Percentiles rank a stretch among this genome's conserved stretches.
These are phyloP conservation scores for Ptilorrhoa leucosticta DNA, from an alignment of 2,113 vertebrate species.

Conservation along the genomic window DNA sequence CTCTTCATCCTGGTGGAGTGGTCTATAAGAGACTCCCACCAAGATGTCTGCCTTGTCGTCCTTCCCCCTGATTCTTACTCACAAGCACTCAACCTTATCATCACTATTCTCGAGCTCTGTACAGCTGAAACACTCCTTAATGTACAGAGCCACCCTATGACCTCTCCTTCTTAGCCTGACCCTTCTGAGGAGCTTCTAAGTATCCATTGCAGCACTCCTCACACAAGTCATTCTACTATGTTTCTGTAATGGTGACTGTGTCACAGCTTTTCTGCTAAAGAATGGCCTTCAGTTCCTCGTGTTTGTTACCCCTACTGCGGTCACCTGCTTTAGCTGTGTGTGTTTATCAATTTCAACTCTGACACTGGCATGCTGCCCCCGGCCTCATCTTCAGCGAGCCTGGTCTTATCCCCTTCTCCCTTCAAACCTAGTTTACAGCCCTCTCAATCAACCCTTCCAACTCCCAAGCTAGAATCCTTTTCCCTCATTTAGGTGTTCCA, in stretches of 20 bases:
- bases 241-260: not conserved
- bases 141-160: not conserved
- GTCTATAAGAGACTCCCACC: not conserved
- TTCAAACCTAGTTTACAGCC: not conserved
- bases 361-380: rapidly evolving
- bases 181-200: not conserved
- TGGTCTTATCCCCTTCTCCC: not conserved
- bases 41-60: not conserved
- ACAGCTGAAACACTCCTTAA: not conserved
- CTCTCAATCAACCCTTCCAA: not conserved
- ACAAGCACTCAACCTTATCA: not conserved
- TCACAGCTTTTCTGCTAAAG: not conserved
- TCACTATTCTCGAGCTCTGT: not conserved
- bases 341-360: not conserved
- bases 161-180: not conserved
- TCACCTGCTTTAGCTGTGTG: not conserved
- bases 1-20: not conserved
- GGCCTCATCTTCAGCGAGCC: not conserved
- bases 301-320: not conserved
- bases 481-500: not conserved
- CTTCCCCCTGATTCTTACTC: not conserved
- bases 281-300: not conserved
- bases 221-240: not conserved
- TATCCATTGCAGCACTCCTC: not conserved
- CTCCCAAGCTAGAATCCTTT: not conserved